These are phyloP conservation scores for Tetanocera ferruginea DNA, from an alignment of 2,888 invertebrate species.

Conservation along the genomic window DNA sequence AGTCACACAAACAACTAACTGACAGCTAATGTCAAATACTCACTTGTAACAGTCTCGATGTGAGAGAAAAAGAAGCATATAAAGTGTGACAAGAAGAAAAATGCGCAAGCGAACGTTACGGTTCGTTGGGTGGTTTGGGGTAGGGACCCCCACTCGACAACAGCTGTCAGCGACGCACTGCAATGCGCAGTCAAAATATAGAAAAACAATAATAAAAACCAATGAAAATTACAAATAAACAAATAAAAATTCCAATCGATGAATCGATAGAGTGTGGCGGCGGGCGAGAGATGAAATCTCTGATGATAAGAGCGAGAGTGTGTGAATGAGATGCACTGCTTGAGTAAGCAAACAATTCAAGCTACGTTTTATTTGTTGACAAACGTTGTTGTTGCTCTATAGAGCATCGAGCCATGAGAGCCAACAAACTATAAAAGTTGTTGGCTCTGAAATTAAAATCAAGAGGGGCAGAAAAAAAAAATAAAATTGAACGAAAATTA, in stretches of 20 bases:
- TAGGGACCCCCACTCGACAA: not conserved
- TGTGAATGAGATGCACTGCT: not conserved
- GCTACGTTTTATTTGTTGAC: not conserved
- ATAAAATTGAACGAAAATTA: no score
- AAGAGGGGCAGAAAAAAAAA: no score
- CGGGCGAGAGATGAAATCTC: no score
- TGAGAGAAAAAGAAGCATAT: not conserved
- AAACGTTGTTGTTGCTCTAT: not conserved
- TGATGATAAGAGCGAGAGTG: no score
- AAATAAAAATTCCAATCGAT: conserved; percentile 5
- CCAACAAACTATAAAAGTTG: not conserved
- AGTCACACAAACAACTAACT: conserved; percentile 6
- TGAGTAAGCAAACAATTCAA: not conserved
- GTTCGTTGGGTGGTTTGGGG: not conserved
- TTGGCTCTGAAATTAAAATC: no score
- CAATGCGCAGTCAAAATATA: not conserved
- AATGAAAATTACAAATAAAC: not conserved
- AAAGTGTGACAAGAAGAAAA: not conserved
- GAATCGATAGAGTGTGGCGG: not conserved
- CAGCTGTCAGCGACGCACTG: not conserved
- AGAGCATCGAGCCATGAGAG: not conserved
- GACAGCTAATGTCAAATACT: conserved; percentile 8
- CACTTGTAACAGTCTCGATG: not conserved
- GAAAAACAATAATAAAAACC: not conserved
- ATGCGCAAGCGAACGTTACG: no score